Percentiles rank a stretch among this genome's conserved stretches.
phyloP scores from a whole-genome alignment of 2,113 vertebrate species.

The Notarius quadriscutis region DNA sequence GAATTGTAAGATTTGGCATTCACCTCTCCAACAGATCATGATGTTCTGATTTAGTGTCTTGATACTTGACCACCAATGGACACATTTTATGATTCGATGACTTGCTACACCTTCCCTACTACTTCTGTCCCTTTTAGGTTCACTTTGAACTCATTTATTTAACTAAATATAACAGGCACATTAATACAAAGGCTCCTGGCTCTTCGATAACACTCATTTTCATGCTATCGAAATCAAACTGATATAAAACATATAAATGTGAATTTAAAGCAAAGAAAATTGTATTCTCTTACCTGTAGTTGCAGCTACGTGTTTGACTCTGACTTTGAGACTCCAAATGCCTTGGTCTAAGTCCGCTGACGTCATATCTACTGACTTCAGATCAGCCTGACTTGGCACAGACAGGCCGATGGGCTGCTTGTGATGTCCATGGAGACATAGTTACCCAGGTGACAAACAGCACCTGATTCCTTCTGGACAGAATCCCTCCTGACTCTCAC shows the following conservation, averaged over 20 bases:
- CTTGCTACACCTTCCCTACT: not conserved
- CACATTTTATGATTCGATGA: not conserved
- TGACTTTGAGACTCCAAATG: constrained; percentile 11
- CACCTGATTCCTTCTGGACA: constrained; percentile 53
- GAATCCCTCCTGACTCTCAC: constrained; percentile 29
- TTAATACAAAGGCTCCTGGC: not conserved
- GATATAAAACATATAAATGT: not conserved
- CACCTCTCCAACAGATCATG: not conserved
- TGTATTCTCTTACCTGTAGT: constrained; percentile 23
- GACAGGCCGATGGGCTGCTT: constrained; percentile 31
- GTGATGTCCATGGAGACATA: constrained; percentile 47
- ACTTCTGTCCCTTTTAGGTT: not conserved
- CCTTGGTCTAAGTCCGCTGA: not conserved
- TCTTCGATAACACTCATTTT: not conserved
- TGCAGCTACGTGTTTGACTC: not conserved
- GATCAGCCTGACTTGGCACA: constrained; percentile 43
- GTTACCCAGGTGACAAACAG: constrained; percentile 49
- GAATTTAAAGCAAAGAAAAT: not conserved
- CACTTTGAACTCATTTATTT: not conserved
- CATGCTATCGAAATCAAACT: not conserved
- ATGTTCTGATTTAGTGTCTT: not conserved
- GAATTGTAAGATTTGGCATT: not conserved
- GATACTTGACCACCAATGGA: not conserved
- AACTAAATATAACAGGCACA: not conserved
- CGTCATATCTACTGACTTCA: constrained; percentile 28